phyloP scores from a whole-genome alignment of 2,888 invertebrate species.

The Apodemia duryi region DNA sequence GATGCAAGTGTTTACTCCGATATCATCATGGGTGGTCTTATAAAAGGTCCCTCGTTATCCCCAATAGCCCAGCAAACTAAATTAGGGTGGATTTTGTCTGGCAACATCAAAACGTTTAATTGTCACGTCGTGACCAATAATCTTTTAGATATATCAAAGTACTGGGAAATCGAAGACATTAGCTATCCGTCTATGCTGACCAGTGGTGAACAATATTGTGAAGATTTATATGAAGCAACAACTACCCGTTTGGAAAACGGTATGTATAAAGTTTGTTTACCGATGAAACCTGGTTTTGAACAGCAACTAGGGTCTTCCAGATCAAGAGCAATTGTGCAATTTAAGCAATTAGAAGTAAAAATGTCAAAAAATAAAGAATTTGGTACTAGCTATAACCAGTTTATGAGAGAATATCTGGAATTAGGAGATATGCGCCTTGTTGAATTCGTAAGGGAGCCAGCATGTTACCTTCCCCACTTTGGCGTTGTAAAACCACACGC shows the following conservation, averaged over 20 bases:
- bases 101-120: slow-evolving; percentile 19
- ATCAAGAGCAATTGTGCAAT: not conserved
- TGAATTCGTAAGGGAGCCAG: not conserved
- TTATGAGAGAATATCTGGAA: not conserved
- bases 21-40: slow-evolving; percentile 18
- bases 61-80: slow-evolving; percentile 25
- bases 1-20: slow-evolving; percentile 21
- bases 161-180: slow-evolving; percentile 16
- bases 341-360: not conserved
- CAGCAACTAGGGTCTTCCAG: no score
- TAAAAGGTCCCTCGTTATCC: slow-evolving; percentile 20
- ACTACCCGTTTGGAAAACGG: no score
- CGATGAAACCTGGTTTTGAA: no score
- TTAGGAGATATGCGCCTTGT: not conserved
- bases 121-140: slow-evolving; percentile 16
- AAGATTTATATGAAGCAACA: no score
- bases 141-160: slow-evolving; percentile 16
- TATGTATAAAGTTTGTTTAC: not conserved
- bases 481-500: not conserved
- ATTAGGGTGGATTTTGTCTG: no score
- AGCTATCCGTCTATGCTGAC: slow-evolving; percentile 1
- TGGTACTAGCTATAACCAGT: not conserved
- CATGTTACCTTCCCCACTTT: not conserved
- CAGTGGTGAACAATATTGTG: no score
- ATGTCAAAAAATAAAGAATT: not conserved